A percentile compares a stretch with the other conserved stretches of the same genome.
Evolutionary conservation across 2,888 invertebrate species (phyloP).

Genomic region (Ypsolopha sequella): DNA sequence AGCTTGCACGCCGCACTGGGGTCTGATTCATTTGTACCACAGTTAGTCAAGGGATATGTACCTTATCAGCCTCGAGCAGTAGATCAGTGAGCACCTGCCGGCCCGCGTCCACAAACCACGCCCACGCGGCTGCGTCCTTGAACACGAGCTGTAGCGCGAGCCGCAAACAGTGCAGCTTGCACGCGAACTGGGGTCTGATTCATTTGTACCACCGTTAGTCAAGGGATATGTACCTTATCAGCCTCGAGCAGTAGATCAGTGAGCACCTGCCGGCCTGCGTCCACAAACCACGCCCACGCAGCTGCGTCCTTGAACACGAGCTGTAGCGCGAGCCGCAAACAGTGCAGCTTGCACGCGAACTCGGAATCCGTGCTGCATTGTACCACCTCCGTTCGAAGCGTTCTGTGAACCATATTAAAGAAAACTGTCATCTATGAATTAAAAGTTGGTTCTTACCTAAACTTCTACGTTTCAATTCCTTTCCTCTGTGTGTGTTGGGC

Average conservation of each 20-base stretch:
- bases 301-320: constrained; percentile 77
- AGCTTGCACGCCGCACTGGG: constrained; percentile 96
- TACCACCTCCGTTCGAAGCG: constrained; percentile 87
- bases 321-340: constrained; percentile 89
- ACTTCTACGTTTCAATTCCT: too few species aligned
- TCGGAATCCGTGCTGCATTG: constrained; percentile 92
- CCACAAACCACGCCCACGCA: constrained; percentile 86
- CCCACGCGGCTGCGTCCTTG: constrained; percentile 74
- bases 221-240: constrained; percentile 74
- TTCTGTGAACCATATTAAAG: constrained; percentile 51
- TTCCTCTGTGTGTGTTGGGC: too few species aligned
- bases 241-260: constrained; percentile 89
- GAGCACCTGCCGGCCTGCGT: constrained; percentile 90
- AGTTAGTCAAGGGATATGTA: constrained; percentile 94
- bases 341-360: constrained; percentile 95
- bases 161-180: constrained; percentile 94
- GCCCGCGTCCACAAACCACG: constrained; percentile 92
- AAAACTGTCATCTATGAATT: too few species aligned
- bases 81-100: constrained; percentile 90
- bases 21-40: too few species aligned
- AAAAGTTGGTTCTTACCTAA: too few species aligned
- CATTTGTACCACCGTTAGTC: constrained; percentile 77
- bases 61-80: constrained; percentile 89
- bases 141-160: constrained; percentile 87
- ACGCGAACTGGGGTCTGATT: constrained; percentile 94